Percentiles rank a stretch among this genome's conserved stretches.
phyloP scores from a whole-genome alignment of 2,888 invertebrate species.

The Leptinotarsa juncta region DNA sequence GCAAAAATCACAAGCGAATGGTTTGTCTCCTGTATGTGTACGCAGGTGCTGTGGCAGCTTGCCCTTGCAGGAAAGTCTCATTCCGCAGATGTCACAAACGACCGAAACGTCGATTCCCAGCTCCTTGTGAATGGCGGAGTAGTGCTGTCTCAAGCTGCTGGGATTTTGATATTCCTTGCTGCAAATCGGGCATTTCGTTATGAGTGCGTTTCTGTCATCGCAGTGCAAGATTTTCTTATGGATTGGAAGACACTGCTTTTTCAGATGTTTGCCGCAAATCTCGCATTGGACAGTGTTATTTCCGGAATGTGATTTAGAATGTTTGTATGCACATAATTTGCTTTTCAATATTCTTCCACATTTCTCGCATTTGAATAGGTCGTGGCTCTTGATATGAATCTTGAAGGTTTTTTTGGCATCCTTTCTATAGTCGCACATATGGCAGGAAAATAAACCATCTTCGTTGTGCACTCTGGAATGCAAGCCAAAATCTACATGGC shows the following conservation, averaged over 20 bases:
- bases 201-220: slow-evolving; percentile 28
- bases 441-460: slow-evolving; percentile 58
- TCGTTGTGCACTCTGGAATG: slow-evolving; percentile 58
- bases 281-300: slow-evolving; percentile 67
- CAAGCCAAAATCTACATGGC: slow-evolving; percentile 57
- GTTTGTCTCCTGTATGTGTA: slow-evolving; percentile 47
- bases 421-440: slow-evolving; percentile 58
- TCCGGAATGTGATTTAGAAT: slow-evolving; percentile 52
- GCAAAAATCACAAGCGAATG: slow-evolving; percentile 52
- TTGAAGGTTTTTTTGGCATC: slow-evolving; percentile 42
- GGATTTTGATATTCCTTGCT: slow-evolving; percentile 41
- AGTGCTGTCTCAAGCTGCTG: slow-evolving; percentile 54
- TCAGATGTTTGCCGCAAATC: slow-evolving; percentile 64
- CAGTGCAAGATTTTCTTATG: slow-evolving; percentile 39
- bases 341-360: slow-evolving; percentile 55
- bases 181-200: slow-evolving; percentile 41
- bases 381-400: slow-evolving; percentile 56
- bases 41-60: slow-evolving; percentile 64
- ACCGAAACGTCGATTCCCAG: slow-evolving; percentile 61
- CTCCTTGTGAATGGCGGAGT: slow-evolving; percentile 46
- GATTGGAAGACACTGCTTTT: slow-evolving; percentile 50
- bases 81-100: slow-evolving; percentile 60
- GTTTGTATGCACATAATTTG: slow-evolving; percentile 67
- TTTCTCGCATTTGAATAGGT: slow-evolving; percentile 52
- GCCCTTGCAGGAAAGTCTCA: slow-evolving; percentile 55